These are phyloP conservation scores for Lanius ludovicianus DNA, from an alignment of 2,113 vertebrate species.

Conservation along the genomic window DNA sequence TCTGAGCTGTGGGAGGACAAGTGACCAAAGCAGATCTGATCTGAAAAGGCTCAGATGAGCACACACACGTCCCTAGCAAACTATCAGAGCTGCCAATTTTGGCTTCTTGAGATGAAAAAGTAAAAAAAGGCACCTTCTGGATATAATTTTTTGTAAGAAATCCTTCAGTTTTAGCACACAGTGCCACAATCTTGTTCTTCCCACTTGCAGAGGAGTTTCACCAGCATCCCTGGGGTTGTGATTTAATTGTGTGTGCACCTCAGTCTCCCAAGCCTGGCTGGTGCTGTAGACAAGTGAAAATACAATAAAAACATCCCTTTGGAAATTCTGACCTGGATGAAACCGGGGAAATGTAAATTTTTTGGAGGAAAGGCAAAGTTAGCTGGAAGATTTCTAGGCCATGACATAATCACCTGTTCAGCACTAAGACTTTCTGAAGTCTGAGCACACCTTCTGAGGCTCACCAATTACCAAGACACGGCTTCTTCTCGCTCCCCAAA, in stretches of 20 bases:
- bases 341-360: background rate
- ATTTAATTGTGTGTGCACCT: background rate
- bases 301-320: background rate
- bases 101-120: background rate
- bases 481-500: background rate
- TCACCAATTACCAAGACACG: conserved; percentile 12
- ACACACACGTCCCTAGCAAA: fast-evolving
- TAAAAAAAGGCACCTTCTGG: background rate
- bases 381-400: conserved; percentile 51
- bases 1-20: background rate
- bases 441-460: background rate
- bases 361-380: background rate
- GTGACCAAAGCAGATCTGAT: background rate
- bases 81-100: background rate
- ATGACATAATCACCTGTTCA: conserved; percentile 17
- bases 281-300: background rate
- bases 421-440: conserved; percentile 19
- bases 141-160: background rate
- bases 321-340: background rate
- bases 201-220: background rate
- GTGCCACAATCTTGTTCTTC: background rate
- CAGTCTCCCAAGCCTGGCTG: background rate
- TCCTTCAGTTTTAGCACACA: background rate
- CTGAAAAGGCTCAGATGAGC: background rate
- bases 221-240: background rate